Conservation (phyloP, 2,797 vertebrate genomes). For the Sebastes diaconus region DNA sequence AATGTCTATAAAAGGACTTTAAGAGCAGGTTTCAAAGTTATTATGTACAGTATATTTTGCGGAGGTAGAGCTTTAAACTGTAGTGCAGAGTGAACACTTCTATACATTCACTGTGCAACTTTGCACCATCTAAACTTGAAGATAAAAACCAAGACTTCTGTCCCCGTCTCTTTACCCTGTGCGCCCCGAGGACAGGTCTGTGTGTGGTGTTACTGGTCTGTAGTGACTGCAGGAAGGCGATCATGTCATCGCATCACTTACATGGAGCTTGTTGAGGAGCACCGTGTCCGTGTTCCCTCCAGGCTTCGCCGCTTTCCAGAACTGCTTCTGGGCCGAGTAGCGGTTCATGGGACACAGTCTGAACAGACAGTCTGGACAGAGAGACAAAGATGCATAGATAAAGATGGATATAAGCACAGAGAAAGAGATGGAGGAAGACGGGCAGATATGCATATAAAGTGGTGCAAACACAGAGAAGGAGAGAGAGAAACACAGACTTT, state of each 20-base stretch:
- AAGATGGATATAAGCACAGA: background rate
- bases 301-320: conserved; percentile 99
- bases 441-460: background rate
- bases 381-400: background rate
- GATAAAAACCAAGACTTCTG: background rate
- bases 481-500: background rate
- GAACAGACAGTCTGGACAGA: conserved; percentile 92
- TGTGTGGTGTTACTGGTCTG: background rate
- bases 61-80: background rate
- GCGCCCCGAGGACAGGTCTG: background rate
- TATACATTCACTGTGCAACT: background rate
- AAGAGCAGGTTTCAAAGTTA: background rate
- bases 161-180: background rate
- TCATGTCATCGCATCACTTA: conserved; percentile 75
- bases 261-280: conserved; percentile 96
- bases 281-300: conserved; percentile 95
- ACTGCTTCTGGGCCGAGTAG: conserved; percentile 99
- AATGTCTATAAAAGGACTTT: conserved; percentile 70
- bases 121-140: background rate
- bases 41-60: background rate
- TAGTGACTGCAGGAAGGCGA: background rate
- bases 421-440: background rate
- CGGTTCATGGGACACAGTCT: conserved; percentile 98
- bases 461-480: background rate
- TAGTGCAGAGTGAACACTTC: background rate